These are phyloP conservation scores for Ornithorhynchus anatinus DNA, from an alignment of 2,113 vertebrate species.

Conservation along the genomic window DNA sequence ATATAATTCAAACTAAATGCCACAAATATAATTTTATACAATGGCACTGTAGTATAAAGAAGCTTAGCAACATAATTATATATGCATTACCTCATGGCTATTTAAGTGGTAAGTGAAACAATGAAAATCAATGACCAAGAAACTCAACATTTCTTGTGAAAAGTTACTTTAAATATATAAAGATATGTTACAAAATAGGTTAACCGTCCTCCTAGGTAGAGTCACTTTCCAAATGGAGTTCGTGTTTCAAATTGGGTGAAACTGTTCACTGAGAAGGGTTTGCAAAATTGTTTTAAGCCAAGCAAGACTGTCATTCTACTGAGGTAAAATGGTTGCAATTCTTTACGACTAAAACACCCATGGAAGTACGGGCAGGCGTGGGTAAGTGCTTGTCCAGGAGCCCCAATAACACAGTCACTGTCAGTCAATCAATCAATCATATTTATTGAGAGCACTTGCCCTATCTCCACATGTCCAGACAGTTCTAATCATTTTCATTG, in stretches of 20 bases:
- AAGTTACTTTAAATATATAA: background rate
- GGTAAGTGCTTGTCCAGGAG: conserved; percentile 22
- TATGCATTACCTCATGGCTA: background rate
- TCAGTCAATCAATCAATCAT: no score
- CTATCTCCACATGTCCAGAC: conserved; percentile 2
- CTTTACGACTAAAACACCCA: background rate
- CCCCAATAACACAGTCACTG: conserved; percentile 3
- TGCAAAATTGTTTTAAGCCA: background rate
- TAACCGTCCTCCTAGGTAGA: background rate
- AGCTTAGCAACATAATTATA: background rate
- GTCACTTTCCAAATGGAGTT: background rate
- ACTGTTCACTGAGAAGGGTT: background rate
- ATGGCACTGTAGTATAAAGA: background rate
- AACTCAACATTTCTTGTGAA: background rate
- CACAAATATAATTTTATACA: background rate
- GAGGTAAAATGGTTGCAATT: conserved; percentile 32
- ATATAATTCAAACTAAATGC: conserved; percentile 55
- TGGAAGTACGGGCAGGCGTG: conserved; percentile 32
- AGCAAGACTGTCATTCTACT: conserved; percentile 15
- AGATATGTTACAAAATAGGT: background rate
- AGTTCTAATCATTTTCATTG: background rate
- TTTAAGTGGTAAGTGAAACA: background rate
- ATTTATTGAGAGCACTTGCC: no score
- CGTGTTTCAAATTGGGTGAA: background rate
- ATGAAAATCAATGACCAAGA: background rate